Evolutionary conservation across 1,140 invertebrate genomes (phyloP), one percentile per base, ranked within the genome.

Genomic region (Gryllus bimaculatus): DNA sequence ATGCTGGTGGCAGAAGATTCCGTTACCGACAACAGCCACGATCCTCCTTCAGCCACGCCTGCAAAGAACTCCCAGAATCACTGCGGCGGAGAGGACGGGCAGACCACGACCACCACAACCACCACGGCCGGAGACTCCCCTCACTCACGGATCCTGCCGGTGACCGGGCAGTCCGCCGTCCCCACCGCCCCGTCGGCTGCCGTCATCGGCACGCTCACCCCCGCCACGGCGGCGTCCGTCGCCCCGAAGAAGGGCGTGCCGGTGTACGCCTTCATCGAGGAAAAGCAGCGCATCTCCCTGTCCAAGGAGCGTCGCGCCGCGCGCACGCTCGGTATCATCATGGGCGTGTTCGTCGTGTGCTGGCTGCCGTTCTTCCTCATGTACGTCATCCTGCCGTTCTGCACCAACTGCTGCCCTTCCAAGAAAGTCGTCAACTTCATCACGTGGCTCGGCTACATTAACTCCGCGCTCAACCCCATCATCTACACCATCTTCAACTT

Each of bases 401-500:
- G 95, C 84, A 88, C 87, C 75, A 95, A 94, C 84, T 84, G 84
- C 75, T 93, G 93, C 84, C 92, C 94, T 15, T 94, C 93, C 8
- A 90, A 91, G 73, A 91, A 92, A 83, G 87, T 96, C 78, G 92
- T 93, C 74, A 95, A 96, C 85, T 95, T 96, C 83, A 95, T 96
- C 82, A 96, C 95, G 48, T 99, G 98, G 98, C 90, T 99, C 73
- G 98, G 98, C 39, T 99, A 99, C 85, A 92, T 98, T 80, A 99
- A 99, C 87, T 98, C 96, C 39, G 95, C 95, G n/a, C 89, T 98
- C 13, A 99, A 99, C 87, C 97, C 97, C 13, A 90, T 98, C 82
- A 98, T 99, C 82, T 99, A 99, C 86, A 98, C 96, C 2, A 98
- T 98, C 84, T 99, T 98, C 86, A 98, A 99, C 87, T 89, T 97